Evolutionary conservation across 2,888 invertebrate genomes (phyloP), one percentile per base, ranked within the genome.

Genomic region (Pseudanteris insignis): DNA sequence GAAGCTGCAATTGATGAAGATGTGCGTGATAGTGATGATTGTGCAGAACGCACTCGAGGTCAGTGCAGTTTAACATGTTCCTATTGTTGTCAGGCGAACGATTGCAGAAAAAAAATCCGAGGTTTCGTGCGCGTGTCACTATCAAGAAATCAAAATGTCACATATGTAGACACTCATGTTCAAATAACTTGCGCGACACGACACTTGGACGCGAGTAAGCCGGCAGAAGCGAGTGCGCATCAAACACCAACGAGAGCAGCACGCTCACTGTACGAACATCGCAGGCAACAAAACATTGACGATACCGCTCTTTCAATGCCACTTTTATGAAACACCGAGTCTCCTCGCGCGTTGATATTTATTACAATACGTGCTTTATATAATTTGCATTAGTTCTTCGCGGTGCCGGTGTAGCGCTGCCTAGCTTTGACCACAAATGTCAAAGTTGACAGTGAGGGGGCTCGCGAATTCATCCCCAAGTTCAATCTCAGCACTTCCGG

Each of bases 1-100:
- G 88, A 78, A 87, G 86, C 66, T 83, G 83, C 69, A 88, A 83
- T 78, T 88, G 87, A 77, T 88, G 88, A 71, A 88, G 83, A 81
- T 88, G 88, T 63, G 88, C 88, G 78, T 88, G 88, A 77, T 88
- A 88, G 76, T 88, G 88, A 75, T 88, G 88, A 77, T 88, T 88
- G 81, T 89, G 89, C 77, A 89, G 82, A 79, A 89, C 88, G 83
- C 89, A 89, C 83, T 88, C 88, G 83, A 88, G 83, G 84, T 89
- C 88, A 69, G 88, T 88, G 82, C 89, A 89, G 82, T 89, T 89
- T 82, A 89, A 83, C 89, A 89, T 89, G 79, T 67, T 70, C 53
- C n/a, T n/a, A n/a, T n/a, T n/a, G n/a, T n/a, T n/a, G n/a, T n/a
- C n/a, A n/a, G n/a, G n/a, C n/a, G n/a, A n/a, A n/a, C n/a, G n/a